Conservation (phyloP, 2,888 invertebrate genomes). For the Synergus gifuensis region DNA sequence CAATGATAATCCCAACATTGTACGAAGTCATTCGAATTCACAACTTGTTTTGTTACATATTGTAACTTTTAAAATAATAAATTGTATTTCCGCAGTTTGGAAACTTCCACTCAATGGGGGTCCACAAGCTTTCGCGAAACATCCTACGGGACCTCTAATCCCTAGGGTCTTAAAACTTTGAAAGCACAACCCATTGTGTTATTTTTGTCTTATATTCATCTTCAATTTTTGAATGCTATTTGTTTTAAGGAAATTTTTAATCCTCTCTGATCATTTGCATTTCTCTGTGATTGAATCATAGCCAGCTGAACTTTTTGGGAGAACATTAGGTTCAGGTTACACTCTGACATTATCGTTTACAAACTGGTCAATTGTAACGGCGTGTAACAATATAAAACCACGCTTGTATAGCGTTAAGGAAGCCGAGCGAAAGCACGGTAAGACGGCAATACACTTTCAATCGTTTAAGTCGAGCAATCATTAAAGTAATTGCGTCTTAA, state of each 20-base stretch:
- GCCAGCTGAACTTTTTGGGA: not conserved
- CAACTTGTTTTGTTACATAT: not conserved
- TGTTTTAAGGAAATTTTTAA: not conserved
- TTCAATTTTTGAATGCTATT: not conserved
- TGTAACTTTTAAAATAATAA: no score
- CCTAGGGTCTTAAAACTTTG: not conserved
- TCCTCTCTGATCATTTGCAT: not conserved
- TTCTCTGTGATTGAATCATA: not conserved
- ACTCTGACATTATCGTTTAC: slow-evolving; percentile 29
- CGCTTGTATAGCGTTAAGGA: slow-evolving; percentile 22
- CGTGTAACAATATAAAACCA: slow-evolving; percentile 24
- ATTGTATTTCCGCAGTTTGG: not conserved
- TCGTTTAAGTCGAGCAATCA: slow-evolving; percentile 47
- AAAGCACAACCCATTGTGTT: not conserved
- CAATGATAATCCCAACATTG: slow-evolving; percentile 14
- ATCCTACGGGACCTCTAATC: not conserved
- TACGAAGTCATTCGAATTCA: slow-evolving; percentile 19
- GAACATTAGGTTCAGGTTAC: slow-evolving; percentile 4
- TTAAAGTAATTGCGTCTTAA: slow-evolving; percentile 52
- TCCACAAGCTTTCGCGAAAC: not conserved
- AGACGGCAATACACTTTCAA: slow-evolving; percentile 47
- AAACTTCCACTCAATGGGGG: slow-evolving; percentile 1
- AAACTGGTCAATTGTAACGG: slow-evolving; percentile 36
- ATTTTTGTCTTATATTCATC: not conserved
- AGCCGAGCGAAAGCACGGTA: slow-evolving; percentile 44